Base-by-base conservation (phyloP, 2,797 vertebrate genomes). In the Pelochelys cantorii region DNA sequence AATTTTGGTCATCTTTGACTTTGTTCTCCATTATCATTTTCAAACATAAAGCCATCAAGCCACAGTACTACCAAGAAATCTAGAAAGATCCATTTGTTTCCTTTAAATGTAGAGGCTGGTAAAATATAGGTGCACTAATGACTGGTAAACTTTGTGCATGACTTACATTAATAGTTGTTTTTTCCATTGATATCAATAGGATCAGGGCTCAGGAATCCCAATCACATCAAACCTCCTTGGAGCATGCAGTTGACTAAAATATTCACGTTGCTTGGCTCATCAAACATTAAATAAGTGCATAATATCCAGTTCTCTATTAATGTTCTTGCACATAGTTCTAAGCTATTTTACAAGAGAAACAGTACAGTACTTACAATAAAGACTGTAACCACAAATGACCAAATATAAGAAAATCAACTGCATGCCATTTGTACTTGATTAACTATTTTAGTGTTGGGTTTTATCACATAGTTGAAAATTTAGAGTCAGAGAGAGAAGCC, bases 401-500 rank as follows among this genome's bases (percentile, higher is more conserved):
- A 31, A 78, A 54, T 60, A 71, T 68, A 93, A 91, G 89, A 74
- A 54, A 71, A 23, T 14, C n/a, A 56, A 90, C 83, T 81, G 85
- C 53, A 12, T 54, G 80, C 83, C 77, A 81, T 92, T 94, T 86
- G 94, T 90, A 94, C 79, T 85, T 84, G 54, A 91, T 84, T 89
- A 83, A 88, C 83, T 65, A 80, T 55, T n/a, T 89, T 75, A 87
- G 37, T 37, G 3, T 27, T 87, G 74, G 81, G 25, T 88, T 94
- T 94, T 87, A 82, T 34, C 74, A 86, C 60, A 79, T 78, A 82
- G 94, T 94, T 93, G 94, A 84, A 83, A 94, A 95, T 89, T 89
- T 86, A 94, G 94, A 97, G 53, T 91, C 48, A 94, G 83, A 95
- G 81, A 89, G 90, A 94, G 75, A 89, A 59, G 86, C 14, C 81